Evolutionary conservation across 2,113 vertebrate genomes (phyloP).

Genomic region (Bombycilla garrulus): DNA sequence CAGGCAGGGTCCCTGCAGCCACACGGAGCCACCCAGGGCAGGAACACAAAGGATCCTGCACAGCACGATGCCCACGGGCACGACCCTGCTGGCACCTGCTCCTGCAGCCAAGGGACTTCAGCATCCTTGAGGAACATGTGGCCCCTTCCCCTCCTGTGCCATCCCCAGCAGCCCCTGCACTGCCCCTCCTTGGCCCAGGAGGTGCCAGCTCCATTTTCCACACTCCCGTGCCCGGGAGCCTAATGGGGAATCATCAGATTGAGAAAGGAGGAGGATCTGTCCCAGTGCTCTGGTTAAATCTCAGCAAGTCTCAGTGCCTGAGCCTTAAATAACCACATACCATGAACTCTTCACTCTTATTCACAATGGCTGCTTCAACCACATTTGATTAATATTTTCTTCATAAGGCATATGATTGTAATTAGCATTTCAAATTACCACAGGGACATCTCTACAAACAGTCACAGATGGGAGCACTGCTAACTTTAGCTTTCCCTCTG

Average conservation of each 20-base stretch:
- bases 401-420: slow-evolving; percentile 48
- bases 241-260: accelerated
- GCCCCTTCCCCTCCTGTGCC: background rate
- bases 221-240: accelerated
- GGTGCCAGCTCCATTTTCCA: accelerated
- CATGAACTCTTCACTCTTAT: background rate
- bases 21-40: background rate
- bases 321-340: background rate
- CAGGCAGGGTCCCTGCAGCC: background rate
- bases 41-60: background rate
- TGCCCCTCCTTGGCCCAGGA: background rate
- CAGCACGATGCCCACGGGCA: accelerated
- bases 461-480: slow-evolving; percentile 58
- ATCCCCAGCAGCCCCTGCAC: background rate
- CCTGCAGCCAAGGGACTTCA: background rate
- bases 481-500: slow-evolving; percentile 60
- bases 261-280: background rate
- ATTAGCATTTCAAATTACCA: slow-evolving; percentile 68
- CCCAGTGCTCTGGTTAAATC: background rate
- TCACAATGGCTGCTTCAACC: slow-evolving; percentile 4
- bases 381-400: slow-evolving; percentile 61
- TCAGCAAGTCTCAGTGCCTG: background rate
- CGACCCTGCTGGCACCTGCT: background rate
- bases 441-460: slow-evolving; percentile 45
- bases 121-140: accelerated